Base-by-base conservation (phyloP, 2,888 invertebrate genomes). In the Drosophila aldrichi region DNA sequence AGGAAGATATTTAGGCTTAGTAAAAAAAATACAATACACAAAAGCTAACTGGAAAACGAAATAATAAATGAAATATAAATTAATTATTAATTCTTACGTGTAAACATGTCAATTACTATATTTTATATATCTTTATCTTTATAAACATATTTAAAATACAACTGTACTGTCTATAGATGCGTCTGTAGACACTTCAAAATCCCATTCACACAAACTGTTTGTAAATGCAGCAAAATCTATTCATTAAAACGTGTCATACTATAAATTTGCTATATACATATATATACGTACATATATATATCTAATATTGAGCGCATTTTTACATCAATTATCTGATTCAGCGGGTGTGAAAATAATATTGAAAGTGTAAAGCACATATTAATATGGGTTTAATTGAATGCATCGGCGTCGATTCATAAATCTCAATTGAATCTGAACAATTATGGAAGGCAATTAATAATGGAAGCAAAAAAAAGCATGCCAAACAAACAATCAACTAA, bases 401-500 rank as follows among this genome's bases (percentile, higher is more conserved):
- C 34, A 25, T 7, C 32, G 32, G 41, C 34, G 55, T 55, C 55
- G 54, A 52, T 48, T 44, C 79, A 79, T 82, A 79, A 82, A 79
- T 79, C 65, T 77, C 79, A 62, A 79, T 79, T 79, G 83, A 77
- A 79, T 79, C 79, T 79, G 77, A 80, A 69, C 83, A 80, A 77
- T 72, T 80, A 68, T 64, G 72, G 72, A 59, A 29, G 40, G 71
- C 79, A 79, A 79, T 79, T 80, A 63, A 68, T 76, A 76, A 76
- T 81, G 49, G 49, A 8, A 52, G 12, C 25, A 18, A 56, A 62
- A 77, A 68, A 78, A 72, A 43, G 59, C 77, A 49, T 59, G 52
- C 32, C 54, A 55, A 29, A 67, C 52, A 56, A 67, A 36, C 67
- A 66, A 66, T 67, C 55, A 68, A 36, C 61, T 66, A 67, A 66